Conservation (phyloP, 2,113 vertebrate genomes). For the Ctenomys sociabilis region DNA sequence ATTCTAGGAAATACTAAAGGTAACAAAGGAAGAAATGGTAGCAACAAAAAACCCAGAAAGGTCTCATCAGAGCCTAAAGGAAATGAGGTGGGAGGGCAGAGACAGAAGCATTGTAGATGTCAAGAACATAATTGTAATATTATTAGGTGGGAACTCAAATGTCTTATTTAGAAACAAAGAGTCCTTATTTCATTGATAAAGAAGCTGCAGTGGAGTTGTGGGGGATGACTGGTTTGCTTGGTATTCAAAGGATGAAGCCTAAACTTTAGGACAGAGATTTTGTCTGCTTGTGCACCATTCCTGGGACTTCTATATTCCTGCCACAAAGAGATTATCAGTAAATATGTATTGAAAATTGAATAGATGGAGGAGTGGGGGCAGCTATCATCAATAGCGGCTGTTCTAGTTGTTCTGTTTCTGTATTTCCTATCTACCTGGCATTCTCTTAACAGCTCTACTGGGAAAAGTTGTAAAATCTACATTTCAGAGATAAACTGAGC, state of each 20-base stretch:
- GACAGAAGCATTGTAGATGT: background rate
- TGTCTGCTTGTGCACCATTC: background rate
- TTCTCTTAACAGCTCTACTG: background rate
- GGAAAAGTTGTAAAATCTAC: background rate
- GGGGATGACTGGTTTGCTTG: background rate
- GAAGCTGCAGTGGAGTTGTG: background rate
- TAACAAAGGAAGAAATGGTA: background rate
- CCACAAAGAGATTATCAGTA: background rate
- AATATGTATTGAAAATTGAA: conserved; percentile 15
- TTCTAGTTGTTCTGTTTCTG: conserved; percentile 10
- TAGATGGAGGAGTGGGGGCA: background rate
- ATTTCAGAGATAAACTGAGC: background rate
- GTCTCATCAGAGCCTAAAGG: background rate
- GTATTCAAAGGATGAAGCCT: background rate
- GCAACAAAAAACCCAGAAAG: background rate
- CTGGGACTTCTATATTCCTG: background rate
- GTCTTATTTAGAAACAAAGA: background rate
- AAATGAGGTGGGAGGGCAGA: background rate
- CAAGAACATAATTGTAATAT: background rate
- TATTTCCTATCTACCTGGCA: background rate
- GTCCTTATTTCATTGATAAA: background rate
- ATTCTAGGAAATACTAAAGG: conserved; percentile 23
- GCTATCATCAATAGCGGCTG: background rate
- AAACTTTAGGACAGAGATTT: background rate
- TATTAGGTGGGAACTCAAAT: background rate